Evolutionary conservation across 2,888 invertebrate species (phyloP).

Genomic region (Cynaeus angustus): DNA sequence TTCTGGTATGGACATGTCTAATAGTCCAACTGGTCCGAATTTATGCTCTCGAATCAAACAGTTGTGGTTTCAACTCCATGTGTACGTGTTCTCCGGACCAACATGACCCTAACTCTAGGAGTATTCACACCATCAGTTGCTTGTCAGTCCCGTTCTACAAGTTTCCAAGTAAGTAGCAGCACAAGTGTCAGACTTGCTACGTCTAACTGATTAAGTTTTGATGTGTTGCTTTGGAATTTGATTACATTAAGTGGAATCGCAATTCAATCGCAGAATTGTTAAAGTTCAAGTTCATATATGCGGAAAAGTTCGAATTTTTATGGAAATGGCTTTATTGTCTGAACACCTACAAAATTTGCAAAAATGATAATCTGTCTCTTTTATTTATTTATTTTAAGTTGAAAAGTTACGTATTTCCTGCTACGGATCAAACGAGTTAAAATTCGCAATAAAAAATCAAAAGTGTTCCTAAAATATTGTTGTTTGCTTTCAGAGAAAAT

Average conservation of each 20-base stretch:
- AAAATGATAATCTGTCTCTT: too few species aligned
- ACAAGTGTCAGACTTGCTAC: conserved; percentile 2
- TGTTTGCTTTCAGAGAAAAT: too few species aligned
- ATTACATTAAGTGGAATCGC: conserved; percentile 7
- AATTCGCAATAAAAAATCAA: too few species aligned
- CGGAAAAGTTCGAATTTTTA: too few species aligned
- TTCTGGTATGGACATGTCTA: conserved; percentile 63
- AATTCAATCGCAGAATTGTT: neutral
- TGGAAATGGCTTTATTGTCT: too few species aligned
- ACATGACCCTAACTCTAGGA: conserved; percentile 65
- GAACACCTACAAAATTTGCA: too few species aligned
- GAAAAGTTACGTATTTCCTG: too few species aligned
- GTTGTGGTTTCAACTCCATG: conserved; percentile 80
- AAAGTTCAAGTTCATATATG: neutral
- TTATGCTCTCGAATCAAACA: conserved; percentile 64
- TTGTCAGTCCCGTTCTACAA: conserved; percentile 82
- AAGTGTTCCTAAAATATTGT: too few species aligned
- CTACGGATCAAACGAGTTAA: too few species aligned
- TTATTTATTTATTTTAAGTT: too few species aligned
- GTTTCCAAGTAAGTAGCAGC: conserved; percentile 77
- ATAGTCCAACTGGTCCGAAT: conserved; percentile 62
- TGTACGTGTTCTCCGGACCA: conserved; percentile 81
- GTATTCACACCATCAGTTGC: conserved; percentile 76
- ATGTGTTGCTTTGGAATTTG: conserved; percentile 16
- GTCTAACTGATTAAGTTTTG: conserved; percentile 22